phyloP scores from a whole-genome alignment of 2,113 vertebrate genomes.

The Harpagus bidentatus region DNA sequence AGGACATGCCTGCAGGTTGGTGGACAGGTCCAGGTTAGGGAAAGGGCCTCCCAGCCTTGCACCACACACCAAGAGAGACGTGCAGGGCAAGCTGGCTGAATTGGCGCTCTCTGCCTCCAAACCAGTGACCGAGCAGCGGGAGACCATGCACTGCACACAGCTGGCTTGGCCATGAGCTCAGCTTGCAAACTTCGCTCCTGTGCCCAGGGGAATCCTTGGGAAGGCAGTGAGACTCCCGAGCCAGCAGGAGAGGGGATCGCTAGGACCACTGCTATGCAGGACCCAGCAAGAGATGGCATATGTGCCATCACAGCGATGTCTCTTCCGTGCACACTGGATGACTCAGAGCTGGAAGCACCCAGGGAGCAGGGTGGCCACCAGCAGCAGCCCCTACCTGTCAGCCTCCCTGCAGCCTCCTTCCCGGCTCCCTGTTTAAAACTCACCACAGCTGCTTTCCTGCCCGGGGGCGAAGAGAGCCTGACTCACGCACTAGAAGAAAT shows the following conservation, averaged over 20 bases:
- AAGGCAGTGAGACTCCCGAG: not conserved
- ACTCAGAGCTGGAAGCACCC: not conserved
- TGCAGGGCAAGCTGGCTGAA: not conserved
- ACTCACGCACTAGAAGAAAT: constrained; percentile 10
- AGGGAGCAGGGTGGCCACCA: not conserved
- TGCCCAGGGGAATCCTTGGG: not conserved
- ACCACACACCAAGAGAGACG: not conserved
- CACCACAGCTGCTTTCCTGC: not conserved
- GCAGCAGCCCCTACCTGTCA: not conserved
- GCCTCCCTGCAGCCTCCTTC: not conserved
- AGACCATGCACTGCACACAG: not conserved
- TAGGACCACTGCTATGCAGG: not conserved
- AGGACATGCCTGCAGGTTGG: not conserved
- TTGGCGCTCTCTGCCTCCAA: not conserved
- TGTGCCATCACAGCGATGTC: fast-evolving
- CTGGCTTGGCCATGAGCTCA: not conserved
- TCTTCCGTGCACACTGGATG: fast-evolving
- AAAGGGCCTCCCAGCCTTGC: not conserved
- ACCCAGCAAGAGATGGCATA: not conserved
- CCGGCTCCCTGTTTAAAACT: not conserved
- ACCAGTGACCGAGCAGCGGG: not conserved
- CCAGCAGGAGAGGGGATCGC: fast-evolving
- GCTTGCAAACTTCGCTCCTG: not conserved
- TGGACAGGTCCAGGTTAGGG: not conserved
- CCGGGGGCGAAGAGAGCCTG: constrained; percentile 35